Conservation (phyloP, 2,113 vertebrate genomes). For the Dermatemys mawii region DNA sequence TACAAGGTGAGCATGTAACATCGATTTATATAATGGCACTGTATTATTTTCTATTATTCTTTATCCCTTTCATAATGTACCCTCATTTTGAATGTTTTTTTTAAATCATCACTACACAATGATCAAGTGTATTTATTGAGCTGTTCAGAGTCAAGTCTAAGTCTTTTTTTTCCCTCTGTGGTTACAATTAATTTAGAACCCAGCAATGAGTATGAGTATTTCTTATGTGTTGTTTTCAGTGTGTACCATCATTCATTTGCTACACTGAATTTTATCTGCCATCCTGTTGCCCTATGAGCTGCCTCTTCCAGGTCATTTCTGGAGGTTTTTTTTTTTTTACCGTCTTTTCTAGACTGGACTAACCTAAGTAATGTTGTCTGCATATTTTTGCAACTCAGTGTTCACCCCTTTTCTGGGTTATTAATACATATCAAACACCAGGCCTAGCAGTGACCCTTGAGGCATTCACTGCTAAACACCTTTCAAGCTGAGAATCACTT, state of each 20-base stretch:
- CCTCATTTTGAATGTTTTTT: constrained; percentile 64
- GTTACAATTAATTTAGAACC: constrained; percentile 65
- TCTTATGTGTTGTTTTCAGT: constrained; percentile 60
- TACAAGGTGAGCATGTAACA: constrained; percentile 60
- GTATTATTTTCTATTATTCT: constrained; percentile 73
- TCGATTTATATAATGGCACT: constrained; percentile 68
- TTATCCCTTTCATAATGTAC: constrained; percentile 69
- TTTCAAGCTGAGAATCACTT: constrained; percentile 56
- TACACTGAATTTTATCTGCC: constrained; percentile 16
- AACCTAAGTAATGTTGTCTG: constrained; percentile 39
- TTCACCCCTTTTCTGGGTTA: constrained; percentile 39
- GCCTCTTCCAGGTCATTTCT: constrained; percentile 10
- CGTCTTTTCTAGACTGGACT: constrained; percentile 30
- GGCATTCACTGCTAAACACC: constrained; percentile 47
- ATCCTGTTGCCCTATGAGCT: constrained; percentile 52
- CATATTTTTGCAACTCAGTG: constrained; percentile 37
- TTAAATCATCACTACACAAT: constrained; percentile 40
- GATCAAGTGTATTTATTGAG: constrained; percentile 61
- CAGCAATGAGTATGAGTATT: constrained; percentile 64
- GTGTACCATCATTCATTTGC: constrained; percentile 51
- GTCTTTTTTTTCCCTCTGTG: not conserved
- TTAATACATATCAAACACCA: constrained; percentile 65
- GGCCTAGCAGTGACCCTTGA: constrained; percentile 47
- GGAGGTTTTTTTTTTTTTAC: not conserved
- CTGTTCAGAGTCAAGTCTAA: not conserved